Conservation (phyloP, 2,797 vertebrate genomes). For the Bufotes viridis region DNA sequence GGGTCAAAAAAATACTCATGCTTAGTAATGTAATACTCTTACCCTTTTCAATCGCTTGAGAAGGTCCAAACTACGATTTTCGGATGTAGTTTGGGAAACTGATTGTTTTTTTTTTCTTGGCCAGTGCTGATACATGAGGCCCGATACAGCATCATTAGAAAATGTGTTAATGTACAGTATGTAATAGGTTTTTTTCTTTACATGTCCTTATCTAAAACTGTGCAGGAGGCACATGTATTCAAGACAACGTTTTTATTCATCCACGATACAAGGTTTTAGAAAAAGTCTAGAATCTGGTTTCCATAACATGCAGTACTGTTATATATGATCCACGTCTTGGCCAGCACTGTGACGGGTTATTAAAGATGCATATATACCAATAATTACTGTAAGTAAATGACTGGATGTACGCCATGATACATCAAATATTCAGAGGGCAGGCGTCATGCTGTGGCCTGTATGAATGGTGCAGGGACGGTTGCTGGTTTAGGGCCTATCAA, state of each 20-base stretch:
- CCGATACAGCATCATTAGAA: background rate
- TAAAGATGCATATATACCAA: background rate
- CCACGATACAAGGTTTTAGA: constrained; percentile 1
- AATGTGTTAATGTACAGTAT: background rate
- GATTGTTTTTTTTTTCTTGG: too few relatives aligned
- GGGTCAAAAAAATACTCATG: background rate
- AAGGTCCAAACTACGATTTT: too few relatives aligned
- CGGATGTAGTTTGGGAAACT: too few relatives aligned
- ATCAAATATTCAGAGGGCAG: background rate
- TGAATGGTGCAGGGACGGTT: background rate
- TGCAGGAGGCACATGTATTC: background rate
- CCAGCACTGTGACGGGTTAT: background rate
- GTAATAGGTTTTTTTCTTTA: background rate
- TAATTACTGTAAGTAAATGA: background rate
- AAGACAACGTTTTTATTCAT: background rate
- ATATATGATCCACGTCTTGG: background rate
- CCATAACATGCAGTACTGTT: background rate
- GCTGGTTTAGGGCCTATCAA: too few relatives aligned
- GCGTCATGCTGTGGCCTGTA: background rate
- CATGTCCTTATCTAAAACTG: background rate
- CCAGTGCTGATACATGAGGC: too few relatives aligned
- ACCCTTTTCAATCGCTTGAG: too few relatives aligned
- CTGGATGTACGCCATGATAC: background rate
- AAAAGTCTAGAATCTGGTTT: background rate
- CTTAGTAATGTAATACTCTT: background rate